These are phyloP conservation scores for Callorhinus ursinus DNA, from an alignment of 2,113 vertebrate species.

Conservation along the genomic window DNA sequence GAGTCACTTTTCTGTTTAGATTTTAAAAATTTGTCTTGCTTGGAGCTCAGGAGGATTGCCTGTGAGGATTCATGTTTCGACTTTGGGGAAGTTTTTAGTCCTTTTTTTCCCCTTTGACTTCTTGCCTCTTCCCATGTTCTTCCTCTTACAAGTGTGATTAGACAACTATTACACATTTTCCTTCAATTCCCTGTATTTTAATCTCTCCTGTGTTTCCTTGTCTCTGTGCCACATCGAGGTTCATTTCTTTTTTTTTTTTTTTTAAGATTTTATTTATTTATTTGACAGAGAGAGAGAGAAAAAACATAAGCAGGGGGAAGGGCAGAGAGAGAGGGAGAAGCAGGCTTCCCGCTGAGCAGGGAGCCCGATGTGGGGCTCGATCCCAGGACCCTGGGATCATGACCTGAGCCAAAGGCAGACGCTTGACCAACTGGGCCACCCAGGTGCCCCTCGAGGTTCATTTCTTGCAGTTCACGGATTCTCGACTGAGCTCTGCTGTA, in stretches of 20 bases:
- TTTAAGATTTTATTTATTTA: too few species aligned
- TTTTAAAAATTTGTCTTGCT: background rate
- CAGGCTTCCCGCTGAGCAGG: too few species aligned
- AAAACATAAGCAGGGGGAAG: too few species aligned
- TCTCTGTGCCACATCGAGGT: background rate
- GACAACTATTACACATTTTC: background rate
- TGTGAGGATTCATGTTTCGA: background rate
- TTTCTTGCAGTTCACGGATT: background rate
- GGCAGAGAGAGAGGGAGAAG: too few species aligned
- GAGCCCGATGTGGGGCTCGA: too few species aligned
- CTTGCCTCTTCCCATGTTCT: background rate
- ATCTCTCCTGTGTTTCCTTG: background rate
- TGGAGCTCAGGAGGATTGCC: background rate
- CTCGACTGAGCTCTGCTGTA: background rate
- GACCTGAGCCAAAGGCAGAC: too few species aligned
- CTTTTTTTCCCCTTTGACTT: background rate
- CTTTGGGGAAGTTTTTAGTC: slow-evolving; percentile 25
- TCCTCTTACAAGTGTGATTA: background rate
- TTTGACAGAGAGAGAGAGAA: too few species aligned
- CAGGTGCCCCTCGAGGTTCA: rapidly evolving
- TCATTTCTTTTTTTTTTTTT: background rate
- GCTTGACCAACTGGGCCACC: too few species aligned
- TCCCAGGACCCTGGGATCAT: too few species aligned
- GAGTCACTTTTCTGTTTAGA: background rate
- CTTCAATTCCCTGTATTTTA: rapidly evolving